Conservation (phyloP, 2,113 vertebrate species). For the Pavo muticus region DNA sequence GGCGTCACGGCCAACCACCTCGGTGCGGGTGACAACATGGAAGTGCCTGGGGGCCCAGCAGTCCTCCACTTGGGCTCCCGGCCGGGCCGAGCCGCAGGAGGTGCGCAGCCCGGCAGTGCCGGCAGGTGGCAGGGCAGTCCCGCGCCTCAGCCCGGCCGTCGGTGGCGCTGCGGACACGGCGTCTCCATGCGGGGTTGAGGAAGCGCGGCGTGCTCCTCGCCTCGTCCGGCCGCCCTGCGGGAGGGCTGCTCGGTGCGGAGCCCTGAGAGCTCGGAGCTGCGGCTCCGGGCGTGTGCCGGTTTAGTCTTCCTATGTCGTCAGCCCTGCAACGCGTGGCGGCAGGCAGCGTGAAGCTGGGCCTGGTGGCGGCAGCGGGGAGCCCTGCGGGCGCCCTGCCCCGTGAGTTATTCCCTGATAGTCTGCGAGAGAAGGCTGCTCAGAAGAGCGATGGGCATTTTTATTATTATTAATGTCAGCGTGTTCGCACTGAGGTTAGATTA, state of each 20-base stretch:
- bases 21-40: background rate
- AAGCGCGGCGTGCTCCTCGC: background rate
- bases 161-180: background rate
- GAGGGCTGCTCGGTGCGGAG: background rate
- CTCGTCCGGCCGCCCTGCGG: background rate
- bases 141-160: background rate
- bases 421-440: background rate
- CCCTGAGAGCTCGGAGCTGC: too few species aligned
- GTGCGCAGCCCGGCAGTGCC: background rate
- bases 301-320: background rate
- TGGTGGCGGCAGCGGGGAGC: background rate
- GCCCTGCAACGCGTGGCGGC: background rate
- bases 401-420: background rate
- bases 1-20: background rate
- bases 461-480: constrained; percentile 46
- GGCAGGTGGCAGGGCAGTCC: constrained; percentile 68
- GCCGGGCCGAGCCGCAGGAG: background rate
- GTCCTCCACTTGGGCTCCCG: too few species aligned
- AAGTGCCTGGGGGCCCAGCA: too few species aligned
- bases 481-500: constrained; percentile 33
- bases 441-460: constrained; percentile 32
- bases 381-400: background rate
- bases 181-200: background rate
- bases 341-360: too few species aligned
- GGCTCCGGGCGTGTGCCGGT: background rate